phyloP scores from a whole-genome alignment of 2,113 vertebrate genomes.

The Vombatus ursinus region DNA sequence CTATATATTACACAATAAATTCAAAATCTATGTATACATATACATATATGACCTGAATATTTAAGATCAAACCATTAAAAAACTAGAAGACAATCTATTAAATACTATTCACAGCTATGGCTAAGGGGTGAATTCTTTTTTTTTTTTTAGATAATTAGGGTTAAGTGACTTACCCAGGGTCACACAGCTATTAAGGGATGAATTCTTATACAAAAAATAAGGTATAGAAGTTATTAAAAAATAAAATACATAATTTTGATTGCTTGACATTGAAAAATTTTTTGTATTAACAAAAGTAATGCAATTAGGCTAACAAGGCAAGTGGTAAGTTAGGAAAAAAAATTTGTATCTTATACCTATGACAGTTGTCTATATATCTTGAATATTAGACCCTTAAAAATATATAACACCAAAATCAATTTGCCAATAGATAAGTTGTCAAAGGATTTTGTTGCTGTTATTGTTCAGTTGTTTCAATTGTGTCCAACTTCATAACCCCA shows the following conservation, averaged over 20 bases:
- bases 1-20: neutral
- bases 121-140: neutral
- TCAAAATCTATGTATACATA: neutral
- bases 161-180: no score
- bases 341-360: no score
- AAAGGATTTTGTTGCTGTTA: no score
- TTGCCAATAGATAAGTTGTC: no score
- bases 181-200: no score
- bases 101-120: neutral
- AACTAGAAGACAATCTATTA: neutral
- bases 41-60: neutral
- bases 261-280: neutral
- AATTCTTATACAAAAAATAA: neutral
- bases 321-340: neutral
- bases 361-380: no score
- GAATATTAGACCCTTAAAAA: no score
- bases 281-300: neutral
- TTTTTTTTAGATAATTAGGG: no score
- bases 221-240: no score
- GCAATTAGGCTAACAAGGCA: neutral
- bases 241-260: neutral
- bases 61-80: neutral
- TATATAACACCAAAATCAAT: no score
- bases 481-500: no score
- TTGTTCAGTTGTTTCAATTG: no score